Percentiles rank a stretch among this genome's conserved stretches.
phyloP scores from a whole-genome alignment of 2,797 vertebrate genomes.

The Tenualosa thibaudeaui region DNA sequence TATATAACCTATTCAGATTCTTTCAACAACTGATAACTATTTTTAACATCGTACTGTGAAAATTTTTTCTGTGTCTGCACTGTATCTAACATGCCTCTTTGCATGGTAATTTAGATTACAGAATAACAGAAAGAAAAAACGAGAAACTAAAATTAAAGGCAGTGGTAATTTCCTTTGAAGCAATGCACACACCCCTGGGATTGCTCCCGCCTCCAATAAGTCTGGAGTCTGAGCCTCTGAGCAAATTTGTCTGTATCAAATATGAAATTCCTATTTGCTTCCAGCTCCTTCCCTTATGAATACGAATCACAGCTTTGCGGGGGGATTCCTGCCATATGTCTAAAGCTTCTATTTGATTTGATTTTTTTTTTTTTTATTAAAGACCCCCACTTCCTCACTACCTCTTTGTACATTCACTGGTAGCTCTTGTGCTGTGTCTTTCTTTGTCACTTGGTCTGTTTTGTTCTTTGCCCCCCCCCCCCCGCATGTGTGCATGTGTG shows the following conservation, averaged over 20 bases:
- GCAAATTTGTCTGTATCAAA: conserved; percentile 64
- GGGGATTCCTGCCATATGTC: conserved; percentile 19
- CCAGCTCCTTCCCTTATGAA: conserved; percentile 65
- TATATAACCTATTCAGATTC: too few relatives aligned
- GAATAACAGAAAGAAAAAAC: background rate
- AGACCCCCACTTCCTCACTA: background rate
- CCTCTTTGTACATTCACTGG: background rate
- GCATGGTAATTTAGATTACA: background rate
- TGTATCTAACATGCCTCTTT: background rate
- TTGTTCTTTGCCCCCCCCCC: background rate
- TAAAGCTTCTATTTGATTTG: conserved; percentile 25
- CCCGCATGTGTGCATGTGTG: background rate
- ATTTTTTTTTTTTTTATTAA: background rate
- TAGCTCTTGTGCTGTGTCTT: background rate
- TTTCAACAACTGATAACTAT: too few relatives aligned
- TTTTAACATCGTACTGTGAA: background rate
- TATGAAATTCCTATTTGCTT: conserved; percentile 46
- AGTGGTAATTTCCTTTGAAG: conserved; percentile 40
- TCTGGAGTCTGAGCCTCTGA: conserved; percentile 37
- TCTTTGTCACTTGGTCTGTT: background rate
- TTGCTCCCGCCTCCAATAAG: conserved; percentile 30
- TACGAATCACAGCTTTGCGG: conserved; percentile 60
- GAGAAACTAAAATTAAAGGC: background rate
- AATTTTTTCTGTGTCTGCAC: background rate
- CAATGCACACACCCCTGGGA: conserved; percentile 41